Evolutionary conservation across 1,140 invertebrate species (phyloP).

Genomic region (Luehdorfia chinensis): DNA sequence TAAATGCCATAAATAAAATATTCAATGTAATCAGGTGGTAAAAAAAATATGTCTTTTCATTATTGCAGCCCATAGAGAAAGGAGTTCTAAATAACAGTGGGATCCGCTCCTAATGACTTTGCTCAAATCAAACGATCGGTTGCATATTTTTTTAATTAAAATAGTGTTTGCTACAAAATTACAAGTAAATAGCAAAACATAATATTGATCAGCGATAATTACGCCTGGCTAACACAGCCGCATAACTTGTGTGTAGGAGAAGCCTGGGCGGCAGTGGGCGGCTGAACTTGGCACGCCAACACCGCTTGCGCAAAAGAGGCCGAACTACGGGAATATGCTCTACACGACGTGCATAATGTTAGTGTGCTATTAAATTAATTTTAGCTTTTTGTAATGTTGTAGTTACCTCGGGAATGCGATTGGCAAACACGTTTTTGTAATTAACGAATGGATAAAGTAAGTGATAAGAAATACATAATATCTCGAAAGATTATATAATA

Average conservation of each 20-base stretch:
- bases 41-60: no score
- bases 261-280: slow-evolving; percentile 55
- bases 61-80: no score
- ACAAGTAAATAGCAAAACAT: no score
- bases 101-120: no score
- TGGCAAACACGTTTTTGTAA: slow-evolving; percentile 10
- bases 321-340: neutral
- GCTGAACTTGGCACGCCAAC: slow-evolving; percentile 48
- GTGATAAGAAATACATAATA: neutral
- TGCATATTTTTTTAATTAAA: no score
- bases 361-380: slow-evolving; percentile 8
- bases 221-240: neutral
- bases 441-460: neutral
- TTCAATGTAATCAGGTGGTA: no score
- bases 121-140: no score
- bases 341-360: slow-evolving; percentile 1
- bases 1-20: no score
- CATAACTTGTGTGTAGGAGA: slow-evolving; percentile 34
- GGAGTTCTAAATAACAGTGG: no score
- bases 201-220: neutral
- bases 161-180: no score
- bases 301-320: slow-evolving; percentile 39
- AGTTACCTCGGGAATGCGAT: slow-evolving; percentile 1
- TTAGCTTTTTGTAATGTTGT: slow-evolving; percentile 7
- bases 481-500: neutral